Percentiles rank a stretch among this genome's conserved stretches.
These are phyloP conservation scores for Chrysogorgia sp. DNA, from an alignment of 92 coral and sea anemone genomes.

Conservation along the genomic window DNA sequence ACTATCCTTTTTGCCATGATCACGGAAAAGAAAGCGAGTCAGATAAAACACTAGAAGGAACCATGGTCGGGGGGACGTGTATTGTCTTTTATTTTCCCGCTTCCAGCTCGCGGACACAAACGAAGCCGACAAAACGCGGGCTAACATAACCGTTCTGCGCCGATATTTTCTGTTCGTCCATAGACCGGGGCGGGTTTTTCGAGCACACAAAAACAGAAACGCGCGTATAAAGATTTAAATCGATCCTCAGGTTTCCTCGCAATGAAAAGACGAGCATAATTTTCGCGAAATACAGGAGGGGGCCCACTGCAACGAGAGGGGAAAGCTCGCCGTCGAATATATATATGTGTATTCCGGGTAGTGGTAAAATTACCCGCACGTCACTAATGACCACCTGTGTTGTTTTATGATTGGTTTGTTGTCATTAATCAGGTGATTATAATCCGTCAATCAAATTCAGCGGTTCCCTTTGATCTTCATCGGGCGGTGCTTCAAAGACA, in stretches of 20 bases:
- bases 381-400: constrained; percentile 66
- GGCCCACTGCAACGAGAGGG: not conserved
- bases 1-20: not conserved
- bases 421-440: constrained; percentile 97
- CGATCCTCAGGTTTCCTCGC: too few relatives aligned
- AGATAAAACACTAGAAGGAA: not conserved
- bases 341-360: not conserved
- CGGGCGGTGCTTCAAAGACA: constrained; percentile 44
- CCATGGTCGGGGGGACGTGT: too few relatives aligned
- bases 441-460: constrained; percentile 90
- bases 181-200: too few relatives aligned
- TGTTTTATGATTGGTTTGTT: constrained; percentile 78
- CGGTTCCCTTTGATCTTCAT: constrained; percentile 92
- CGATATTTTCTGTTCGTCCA: too few relatives aligned
- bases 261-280: not conserved
- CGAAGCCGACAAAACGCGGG: too few relatives aligned
- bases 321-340: constrained; percentile 7
- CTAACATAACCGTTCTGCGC: too few relatives aligned
- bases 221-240: too few relatives aligned
- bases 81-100: too few relatives aligned
- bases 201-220: too few relatives aligned
- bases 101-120: too few relatives aligned
- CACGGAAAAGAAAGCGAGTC: not conserved
- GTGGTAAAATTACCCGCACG: constrained; percentile 76
- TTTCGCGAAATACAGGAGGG: not conserved